Base-by-base conservation (phyloP, 2,113 vertebrate species). In the Athene cunicularia region DNA sequence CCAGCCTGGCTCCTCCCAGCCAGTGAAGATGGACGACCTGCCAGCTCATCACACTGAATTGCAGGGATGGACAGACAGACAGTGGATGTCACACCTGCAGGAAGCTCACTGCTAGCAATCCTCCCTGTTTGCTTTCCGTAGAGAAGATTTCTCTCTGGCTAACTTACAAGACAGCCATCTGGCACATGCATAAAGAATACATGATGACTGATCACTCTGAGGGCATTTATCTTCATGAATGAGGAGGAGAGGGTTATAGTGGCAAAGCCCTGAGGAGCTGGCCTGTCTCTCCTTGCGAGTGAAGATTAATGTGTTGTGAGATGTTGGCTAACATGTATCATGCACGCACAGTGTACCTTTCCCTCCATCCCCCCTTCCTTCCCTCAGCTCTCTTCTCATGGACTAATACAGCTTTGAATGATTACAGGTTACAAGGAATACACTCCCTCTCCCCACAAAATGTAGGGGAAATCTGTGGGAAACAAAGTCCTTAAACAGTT, bases 211-310 rank as follows among this genome's bases (percentile, higher is more conserved):
- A 91, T 95, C 73, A 67, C 86, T 83, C 32, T 2, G 53, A 92
- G 73, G 66, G 80, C 95, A 97, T 97, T 97, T 91, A 94, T 97
- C 96, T 96, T 96, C 92, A 80, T 96, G 95, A 95, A 71, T 45
- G 90, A 87, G 58, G 86, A 94, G 80, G 70, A 86, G 88, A 87
- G 62, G 92, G 91, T 58, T 93, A n/a, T 2, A 72, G 86, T 64
- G 66, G 80, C 4, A 12, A 66, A 95, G 88, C 80, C 92, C 92
- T 6, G 9, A 96, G 95, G 94, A 97, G 83, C 1, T 92, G 88
- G 82, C 64, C 92, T 91, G 80, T 89, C 94, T 95, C 43, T 95
- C 60, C 82, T 91, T 35, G 28, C 5, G 3, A 18, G 94, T 16
- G 86, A 96, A 97, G 95, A 96, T 95, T 79, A 95, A 96, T 95